Percentiles rank a stretch among this genome's conserved stretches.
Evolutionary conservation across 2,888 invertebrate species (phyloP).

Genomic region (Diarsia mendica): DNA sequence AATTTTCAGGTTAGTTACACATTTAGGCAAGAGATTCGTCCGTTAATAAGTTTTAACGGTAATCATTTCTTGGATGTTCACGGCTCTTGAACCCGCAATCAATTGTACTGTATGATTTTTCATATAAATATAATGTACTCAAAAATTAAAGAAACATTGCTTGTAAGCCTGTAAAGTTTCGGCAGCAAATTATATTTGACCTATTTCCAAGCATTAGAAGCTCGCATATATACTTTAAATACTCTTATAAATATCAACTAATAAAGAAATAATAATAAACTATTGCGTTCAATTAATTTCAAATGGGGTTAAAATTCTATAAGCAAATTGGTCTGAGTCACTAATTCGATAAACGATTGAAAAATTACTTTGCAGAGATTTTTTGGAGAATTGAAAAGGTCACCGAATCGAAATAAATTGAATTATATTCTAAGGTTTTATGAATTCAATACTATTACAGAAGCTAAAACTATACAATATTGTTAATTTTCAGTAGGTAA

Average conservation of each 20-base stretch:
- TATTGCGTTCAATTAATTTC: constrained; percentile 23
- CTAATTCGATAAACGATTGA: background rate
- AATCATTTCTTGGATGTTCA: no score
- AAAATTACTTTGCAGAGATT: background rate
- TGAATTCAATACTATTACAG: background rate
- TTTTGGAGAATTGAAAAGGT: constrained; percentile 3
- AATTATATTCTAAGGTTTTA: no score
- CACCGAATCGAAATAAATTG: background rate
- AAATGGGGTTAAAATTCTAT: background rate
- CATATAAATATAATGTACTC: no score
- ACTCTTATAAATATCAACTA: background rate
- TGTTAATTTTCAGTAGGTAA: background rate
- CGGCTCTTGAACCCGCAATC: no score
- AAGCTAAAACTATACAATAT: background rate
- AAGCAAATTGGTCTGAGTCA: background rate
- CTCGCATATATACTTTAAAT: no score
- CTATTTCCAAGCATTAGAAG: no score
- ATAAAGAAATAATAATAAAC: background rate
- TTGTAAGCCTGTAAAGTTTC: no score
- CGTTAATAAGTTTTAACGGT: no score
- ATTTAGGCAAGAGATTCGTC: background rate
- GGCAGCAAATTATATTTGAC: no score
- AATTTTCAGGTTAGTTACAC: background rate
- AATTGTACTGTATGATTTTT: no score
- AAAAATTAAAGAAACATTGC: no score